These are phyloP conservation scores for Urocyon cinereoargenteus DNA, from an alignment of 2,797 vertebrate genomes.

Conservation along the genomic window DNA sequence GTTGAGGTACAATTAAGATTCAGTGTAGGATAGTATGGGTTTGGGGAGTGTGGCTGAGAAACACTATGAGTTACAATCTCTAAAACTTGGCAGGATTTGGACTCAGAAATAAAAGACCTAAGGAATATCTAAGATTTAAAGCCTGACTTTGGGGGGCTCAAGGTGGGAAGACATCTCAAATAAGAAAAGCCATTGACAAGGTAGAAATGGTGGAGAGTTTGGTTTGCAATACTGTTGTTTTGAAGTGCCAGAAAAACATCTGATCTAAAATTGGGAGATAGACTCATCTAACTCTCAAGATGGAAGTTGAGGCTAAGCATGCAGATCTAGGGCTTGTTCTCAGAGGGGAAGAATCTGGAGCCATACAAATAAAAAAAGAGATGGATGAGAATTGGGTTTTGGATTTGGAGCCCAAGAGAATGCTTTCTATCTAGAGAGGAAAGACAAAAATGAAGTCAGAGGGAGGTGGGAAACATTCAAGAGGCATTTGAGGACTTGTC, in stretches of 20 bases:
- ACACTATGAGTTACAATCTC: background rate
- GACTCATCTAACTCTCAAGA: fast-evolving
- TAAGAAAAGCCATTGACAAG: background rate
- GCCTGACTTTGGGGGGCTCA: too few species aligned
- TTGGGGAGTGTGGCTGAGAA: background rate
- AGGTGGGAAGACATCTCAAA: background rate
- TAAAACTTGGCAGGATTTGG: background rate
- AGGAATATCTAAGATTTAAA: background rate
- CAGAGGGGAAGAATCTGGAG: background rate
- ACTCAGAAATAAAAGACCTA: background rate
- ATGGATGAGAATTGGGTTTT: background rate
- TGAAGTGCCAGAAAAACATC: background rate
- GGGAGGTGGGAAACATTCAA: background rate
- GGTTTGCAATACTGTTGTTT: background rate
- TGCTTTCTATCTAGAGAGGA: background rate
- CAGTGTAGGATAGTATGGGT: too few species aligned
- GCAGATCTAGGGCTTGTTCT: background rate
- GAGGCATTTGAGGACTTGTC: background rate
- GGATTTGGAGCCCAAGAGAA: background rate
- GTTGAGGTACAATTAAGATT: background rate
- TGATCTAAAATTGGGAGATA: background rate
- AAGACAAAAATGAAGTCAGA: background rate
- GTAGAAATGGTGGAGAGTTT: background rate
- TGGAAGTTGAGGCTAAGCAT: background rate
- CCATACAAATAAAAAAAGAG: background rate